Evolutionary conservation across 1,140 invertebrate genomes (phyloP).

Genomic region (Subanguina moxae): DNA sequence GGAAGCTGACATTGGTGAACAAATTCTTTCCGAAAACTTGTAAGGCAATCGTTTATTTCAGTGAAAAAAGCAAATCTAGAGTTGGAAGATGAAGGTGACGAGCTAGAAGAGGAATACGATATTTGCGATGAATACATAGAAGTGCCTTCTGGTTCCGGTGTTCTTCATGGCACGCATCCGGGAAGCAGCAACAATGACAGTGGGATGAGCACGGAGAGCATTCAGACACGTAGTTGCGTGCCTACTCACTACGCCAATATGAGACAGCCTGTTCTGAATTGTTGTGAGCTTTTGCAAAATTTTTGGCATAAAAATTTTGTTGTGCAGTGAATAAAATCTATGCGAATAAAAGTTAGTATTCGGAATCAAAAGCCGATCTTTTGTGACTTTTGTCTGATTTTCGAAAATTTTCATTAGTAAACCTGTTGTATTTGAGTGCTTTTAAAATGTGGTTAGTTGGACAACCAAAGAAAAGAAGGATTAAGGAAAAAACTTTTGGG

Average conservation of each 20-base stretch:
- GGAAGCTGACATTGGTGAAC: constrained; percentile 22
- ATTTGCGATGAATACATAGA: constrained; percentile 22
- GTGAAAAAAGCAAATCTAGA: constrained; percentile 33
- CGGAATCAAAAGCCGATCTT: too few species aligned
- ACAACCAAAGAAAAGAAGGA: too few species aligned
- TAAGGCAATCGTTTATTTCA: background rate
- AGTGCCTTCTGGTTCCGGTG: background rate
- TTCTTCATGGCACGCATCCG: too few species aligned
- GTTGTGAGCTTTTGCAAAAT: constrained; percentile 4
- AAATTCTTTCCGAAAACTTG: background rate
- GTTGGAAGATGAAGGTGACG: constrained; percentile 42
- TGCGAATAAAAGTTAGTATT: too few species aligned
- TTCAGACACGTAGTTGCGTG: background rate
- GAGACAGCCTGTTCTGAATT: background rate
- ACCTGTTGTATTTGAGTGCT: too few species aligned
- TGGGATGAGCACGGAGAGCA: constrained; percentile 6
- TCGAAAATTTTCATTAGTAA: too few species aligned
- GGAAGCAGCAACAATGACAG: background rate
- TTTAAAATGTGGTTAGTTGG: too few species aligned
- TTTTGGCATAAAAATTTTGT: too few species aligned
- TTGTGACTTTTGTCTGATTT: too few species aligned
- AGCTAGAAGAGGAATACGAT: constrained; percentile 39
- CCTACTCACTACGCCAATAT: constrained; percentile 11
- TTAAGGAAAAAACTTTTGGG: too few species aligned
- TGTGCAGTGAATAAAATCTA: too few species aligned